These are phyloP conservation scores for Bombus consobrinus DNA, from an alignment of 1,140 invertebrate species.

Conservation along the genomic window DNA sequence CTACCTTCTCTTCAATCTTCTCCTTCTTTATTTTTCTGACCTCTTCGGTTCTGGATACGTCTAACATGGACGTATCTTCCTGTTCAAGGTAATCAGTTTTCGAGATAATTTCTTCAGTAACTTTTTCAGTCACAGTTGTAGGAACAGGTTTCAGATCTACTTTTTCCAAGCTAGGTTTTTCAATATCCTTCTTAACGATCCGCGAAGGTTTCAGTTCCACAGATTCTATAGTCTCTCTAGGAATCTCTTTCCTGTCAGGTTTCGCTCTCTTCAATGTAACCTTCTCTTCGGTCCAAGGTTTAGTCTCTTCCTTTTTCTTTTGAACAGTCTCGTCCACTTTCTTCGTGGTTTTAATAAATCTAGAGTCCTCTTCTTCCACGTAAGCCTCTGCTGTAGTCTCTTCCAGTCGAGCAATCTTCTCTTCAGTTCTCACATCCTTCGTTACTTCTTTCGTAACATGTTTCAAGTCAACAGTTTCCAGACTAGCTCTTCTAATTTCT, in stretches of 20 bases:
- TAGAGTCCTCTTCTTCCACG: constrained; percentile 64
- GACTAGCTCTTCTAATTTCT: constrained; percentile 63
- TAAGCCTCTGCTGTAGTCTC: constrained; percentile 56
- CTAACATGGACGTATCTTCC: constrained; percentile 56
- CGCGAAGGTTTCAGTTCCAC: constrained; percentile 73
- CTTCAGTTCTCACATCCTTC: constrained; percentile 20
- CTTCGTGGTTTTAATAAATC: constrained; percentile 39
- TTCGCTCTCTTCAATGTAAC: constrained; percentile 74
- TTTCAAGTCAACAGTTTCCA: constrained; percentile 73
- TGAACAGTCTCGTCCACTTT: constrained; percentile 43
- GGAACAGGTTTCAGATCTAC: constrained; percentile 60
- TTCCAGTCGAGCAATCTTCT: constrained; percentile 42
- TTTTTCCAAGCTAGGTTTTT: constrained; percentile 70
- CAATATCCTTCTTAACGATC: constrained; percentile 68
- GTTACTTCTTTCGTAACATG: constrained; percentile 65
- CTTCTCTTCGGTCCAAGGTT: constrained; percentile 84
- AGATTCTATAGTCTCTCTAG: constrained; percentile 76
- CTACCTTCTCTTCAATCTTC: constrained; percentile 71
- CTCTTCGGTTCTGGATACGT: constrained; percentile 51
- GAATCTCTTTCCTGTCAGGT: constrained; percentile 75
- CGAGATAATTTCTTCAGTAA: constrained; percentile 30
- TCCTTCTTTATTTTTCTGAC: constrained; percentile 46
- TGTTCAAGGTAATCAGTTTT: constrained; percentile 51
- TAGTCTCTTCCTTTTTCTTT: constrained; percentile 51
- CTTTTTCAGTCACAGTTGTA: constrained; percentile 35